Conservation (phyloP, 2,888 invertebrate genomes). For the Standfussiana lucernea region DNA sequence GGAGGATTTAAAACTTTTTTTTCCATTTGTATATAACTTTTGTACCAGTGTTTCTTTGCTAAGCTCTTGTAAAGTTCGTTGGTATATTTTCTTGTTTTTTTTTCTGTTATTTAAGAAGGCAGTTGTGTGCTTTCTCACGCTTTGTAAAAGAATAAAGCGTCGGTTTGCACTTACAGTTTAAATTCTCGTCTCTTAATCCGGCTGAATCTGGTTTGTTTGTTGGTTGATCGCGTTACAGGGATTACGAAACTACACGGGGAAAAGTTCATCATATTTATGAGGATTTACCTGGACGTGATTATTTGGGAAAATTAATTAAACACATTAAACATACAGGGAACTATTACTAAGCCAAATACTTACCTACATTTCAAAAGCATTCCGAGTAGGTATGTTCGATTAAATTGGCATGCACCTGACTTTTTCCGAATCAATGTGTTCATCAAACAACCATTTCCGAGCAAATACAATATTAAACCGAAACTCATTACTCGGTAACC, state of each 20-base stretch:
- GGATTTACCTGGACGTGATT: background rate
- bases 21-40: conserved; percentile 25
- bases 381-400: background rate
- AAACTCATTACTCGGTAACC: conserved; percentile 31
- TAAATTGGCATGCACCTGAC: background rate
- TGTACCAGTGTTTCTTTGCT: conserved; percentile 29
- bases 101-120: conserved; percentile 19
- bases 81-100: conserved; percentile 19
- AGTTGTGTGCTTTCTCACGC: conserved; percentile 41
- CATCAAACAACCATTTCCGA: conserved; percentile 10
- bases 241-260: conserved; percentile 1
- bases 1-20: conserved; percentile 23
- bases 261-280: background rate
- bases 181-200: conserved; percentile 33
- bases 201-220: conserved; percentile 32
- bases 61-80: conserved; percentile 30
- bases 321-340: background rate
- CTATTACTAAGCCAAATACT: background rate
- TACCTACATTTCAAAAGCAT: background rate
- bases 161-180: conserved; percentile 35
- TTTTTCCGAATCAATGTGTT: background rate
- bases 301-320: background rate
- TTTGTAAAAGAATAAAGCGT: conserved; percentile 22
- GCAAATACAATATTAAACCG: conserved; percentile 20
- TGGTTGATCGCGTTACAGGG: background rate